Conservation (phyloP, 2,888 invertebrate genomes). For the Brachynemurus nebulosus region DNA sequence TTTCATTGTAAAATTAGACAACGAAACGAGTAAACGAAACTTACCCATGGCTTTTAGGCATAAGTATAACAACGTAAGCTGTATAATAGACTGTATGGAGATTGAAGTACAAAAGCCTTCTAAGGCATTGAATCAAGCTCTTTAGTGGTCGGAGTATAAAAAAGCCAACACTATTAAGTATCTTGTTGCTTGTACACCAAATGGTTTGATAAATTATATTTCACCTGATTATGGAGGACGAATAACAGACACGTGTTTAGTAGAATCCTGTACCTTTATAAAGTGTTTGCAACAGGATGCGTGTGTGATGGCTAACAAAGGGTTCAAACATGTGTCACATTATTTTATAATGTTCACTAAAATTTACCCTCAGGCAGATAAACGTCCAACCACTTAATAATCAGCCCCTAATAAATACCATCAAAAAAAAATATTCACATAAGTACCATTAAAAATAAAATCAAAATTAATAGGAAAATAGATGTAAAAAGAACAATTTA, state of each 20-base stretch:
- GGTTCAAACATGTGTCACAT: not conserved
- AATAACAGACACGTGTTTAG: not conserved
- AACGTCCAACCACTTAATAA: not conserved
- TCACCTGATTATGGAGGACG: not conserved
- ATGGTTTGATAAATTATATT: not conserved
- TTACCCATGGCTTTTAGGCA: not conserved
- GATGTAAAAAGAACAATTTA: not conserved
- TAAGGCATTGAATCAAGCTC: not conserved
- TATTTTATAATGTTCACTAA: not conserved
- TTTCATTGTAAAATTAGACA: not conserved
- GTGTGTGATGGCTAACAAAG: not conserved
- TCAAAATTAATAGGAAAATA: not conserved
- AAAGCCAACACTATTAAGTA: not conserved
- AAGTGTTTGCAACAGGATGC: not conserved
- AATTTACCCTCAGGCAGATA: not conserved
- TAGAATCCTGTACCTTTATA: too few species aligned
- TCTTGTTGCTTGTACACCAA: not conserved
- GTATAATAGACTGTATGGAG: not conserved
- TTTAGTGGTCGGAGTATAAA: not conserved
- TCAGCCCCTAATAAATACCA: too few species aligned
- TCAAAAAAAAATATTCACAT: too few species aligned
- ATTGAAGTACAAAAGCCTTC: not conserved
- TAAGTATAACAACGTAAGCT: not conserved
- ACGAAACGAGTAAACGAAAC: not conserved
- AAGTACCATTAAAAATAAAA: too few species aligned